Conservation (phyloP, 1,140 invertebrate species). For the Drosophila cardini region DNA sequence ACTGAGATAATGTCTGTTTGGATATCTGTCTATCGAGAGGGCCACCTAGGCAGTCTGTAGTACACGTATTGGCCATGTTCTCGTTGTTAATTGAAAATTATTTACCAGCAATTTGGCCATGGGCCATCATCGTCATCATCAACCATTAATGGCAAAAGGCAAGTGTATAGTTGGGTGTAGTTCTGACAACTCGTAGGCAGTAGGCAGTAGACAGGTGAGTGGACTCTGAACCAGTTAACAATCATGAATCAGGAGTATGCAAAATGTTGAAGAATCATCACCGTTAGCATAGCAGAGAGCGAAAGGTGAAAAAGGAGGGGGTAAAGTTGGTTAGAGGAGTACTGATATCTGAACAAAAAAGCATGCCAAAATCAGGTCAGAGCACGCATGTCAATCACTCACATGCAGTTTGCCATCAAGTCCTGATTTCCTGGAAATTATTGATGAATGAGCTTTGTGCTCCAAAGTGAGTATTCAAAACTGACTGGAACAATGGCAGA, state of each 20-base stretch:
- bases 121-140: background rate
- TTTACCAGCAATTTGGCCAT: conserved; percentile 51
- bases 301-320: background rate
- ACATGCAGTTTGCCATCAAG: conserved; percentile 58
- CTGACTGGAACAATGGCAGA: conserved; percentile 23
- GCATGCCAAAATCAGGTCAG: conserved; percentile 62
- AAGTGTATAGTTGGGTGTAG: conserved; percentile 27
- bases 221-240: conserved; percentile 31
- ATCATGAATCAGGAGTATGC: conserved; percentile 44
- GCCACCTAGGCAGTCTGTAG: conserved; percentile 12
- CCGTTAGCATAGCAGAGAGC: background rate
- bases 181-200: conserved; percentile 26
- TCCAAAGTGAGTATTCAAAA: background rate
- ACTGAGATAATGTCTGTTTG: background rate
- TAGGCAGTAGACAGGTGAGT: conserved; percentile 26
- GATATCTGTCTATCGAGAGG: background rate
- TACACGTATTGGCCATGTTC: conserved; percentile 9
- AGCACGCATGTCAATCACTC: conserved; percentile 72
- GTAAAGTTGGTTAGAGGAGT: conserved; percentile 1
- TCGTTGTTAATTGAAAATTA: conserved; percentile 77
- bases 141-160: background rate
- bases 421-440: conserved; percentile 68
- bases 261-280: conserved; percentile 15
- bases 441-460: conserved; percentile 62
- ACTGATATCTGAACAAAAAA: conserved; percentile 16